phyloP scores from a whole-genome alignment of 2,797 vertebrate species.

The Acrocephalus scirpaceus region DNA sequence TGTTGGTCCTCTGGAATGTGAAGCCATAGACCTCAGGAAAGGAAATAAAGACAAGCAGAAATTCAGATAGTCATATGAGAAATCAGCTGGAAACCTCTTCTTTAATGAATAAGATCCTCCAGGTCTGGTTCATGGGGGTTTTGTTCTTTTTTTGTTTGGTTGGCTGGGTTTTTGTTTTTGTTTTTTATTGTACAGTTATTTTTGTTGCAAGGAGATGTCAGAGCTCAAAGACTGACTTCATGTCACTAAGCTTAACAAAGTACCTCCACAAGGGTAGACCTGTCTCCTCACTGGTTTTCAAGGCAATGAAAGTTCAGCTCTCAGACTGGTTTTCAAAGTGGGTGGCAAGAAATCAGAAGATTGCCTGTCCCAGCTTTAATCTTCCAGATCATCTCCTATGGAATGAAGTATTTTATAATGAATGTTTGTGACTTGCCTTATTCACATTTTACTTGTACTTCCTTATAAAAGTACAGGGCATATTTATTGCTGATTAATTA shows the following conservation, averaged over 20 bases:
- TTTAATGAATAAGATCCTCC: neutral
- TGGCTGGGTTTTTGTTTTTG: neutral
- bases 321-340: neutral
- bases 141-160: neutral
- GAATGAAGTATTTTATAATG: neutral
- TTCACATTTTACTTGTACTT: neutral
- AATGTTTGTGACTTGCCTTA: neutral
- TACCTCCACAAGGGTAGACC: neutral
- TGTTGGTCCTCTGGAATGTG: neutral
- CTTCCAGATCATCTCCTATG: neutral
- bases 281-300: neutral
- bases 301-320: neutral
- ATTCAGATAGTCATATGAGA: neutral
- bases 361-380: neutral
- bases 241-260: neutral
- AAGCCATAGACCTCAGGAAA: neutral
- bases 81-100: neutral
- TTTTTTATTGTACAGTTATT: neutral
- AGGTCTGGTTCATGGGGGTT: fast-evolving
- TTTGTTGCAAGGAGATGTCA: neutral
- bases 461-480: neutral
- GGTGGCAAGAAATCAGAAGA: neutral
- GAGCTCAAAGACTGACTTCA: neutral
- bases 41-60: neutral
- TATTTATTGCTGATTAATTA: neutral